A percentile compares a stretch with the other conserved stretches of the same genome.
Evolutionary conservation across 2,113 vertebrate genomes (phyloP).

Genomic region (Serilophus lunatus): DNA sequence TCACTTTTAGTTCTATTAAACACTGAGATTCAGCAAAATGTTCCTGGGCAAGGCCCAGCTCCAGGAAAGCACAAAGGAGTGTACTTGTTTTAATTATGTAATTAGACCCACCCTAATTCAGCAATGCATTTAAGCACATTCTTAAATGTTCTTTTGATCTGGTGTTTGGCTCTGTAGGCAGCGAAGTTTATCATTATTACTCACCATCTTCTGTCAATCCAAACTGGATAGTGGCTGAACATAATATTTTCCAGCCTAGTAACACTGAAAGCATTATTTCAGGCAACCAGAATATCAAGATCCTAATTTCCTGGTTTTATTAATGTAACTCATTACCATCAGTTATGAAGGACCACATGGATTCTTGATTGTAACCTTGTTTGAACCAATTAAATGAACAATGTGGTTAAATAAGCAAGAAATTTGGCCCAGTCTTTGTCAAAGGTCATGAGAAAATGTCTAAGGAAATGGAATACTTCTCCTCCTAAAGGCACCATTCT

Average conservation of each 20-base stretch:
- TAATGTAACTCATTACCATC: background rate
- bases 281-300: background rate
- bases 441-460: constrained; percentile 41
- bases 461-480: constrained; percentile 32
- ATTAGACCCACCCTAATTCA: constrained; percentile 30
- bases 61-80: background rate
- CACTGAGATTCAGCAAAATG: background rate
- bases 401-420: background rate
- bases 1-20: background rate
- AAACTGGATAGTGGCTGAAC: background rate
- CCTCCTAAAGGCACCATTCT: background rate
- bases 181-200: constrained; percentile 19
- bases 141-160: constrained; percentile 6
- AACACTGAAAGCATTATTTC: background rate
- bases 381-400: constrained; percentile 32
- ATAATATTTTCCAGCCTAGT: constrained; percentile 1
- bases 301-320: background rate
- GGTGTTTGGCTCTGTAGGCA: background rate
- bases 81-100: constrained; percentile 27
- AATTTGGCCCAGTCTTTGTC: background rate
- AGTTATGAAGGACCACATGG: background rate
- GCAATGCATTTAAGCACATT: constrained; percentile 13
- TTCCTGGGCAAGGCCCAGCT: background rate
- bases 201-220: background rate
- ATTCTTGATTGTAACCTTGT: background rate